Conservation (phyloP, 2,113 vertebrate genomes). For the Phocoena sinus region DNA sequence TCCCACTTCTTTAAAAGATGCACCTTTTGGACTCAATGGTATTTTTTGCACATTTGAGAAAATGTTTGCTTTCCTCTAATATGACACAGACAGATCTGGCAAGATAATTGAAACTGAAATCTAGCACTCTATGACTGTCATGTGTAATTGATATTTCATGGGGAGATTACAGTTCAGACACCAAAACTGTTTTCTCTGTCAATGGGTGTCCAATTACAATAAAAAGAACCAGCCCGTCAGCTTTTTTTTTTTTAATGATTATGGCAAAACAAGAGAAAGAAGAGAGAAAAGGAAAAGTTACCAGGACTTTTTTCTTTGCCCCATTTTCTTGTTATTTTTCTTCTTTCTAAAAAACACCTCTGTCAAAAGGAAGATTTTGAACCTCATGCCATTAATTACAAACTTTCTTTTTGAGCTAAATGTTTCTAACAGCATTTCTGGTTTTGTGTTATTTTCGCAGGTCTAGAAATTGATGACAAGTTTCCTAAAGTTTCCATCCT, state of each 20-base stretch:
- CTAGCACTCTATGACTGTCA: not conserved
- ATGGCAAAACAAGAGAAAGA: not conserved
- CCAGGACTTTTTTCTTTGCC: not conserved
- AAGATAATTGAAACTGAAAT: conserved; percentile 25
- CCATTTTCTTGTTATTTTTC: not conserved
- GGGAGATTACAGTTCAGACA: conserved; percentile 57
- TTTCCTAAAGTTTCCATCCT: not conserved
- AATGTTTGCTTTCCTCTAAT: conserved; percentile 39
- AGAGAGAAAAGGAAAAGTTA: not conserved
- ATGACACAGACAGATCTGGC: conserved; percentile 18
- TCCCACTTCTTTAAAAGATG: conserved; percentile 20
- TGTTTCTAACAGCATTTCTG: not conserved
- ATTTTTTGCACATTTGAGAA: conserved; percentile 45
- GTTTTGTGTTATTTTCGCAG: not conserved
- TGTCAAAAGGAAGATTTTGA: not conserved
- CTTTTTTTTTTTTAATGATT: not conserved
- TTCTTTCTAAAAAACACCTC: not conserved
- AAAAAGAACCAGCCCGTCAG: not conserved
- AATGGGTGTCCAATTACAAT: conserved; percentile 18
- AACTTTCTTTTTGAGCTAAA: not conserved
- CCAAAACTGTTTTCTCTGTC: conserved; percentile 30
- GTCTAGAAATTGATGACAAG: not conserved
- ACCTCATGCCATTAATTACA: not conserved
- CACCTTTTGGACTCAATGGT: not conserved
- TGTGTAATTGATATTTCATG: conserved; percentile 50